Evolutionary conservation across 2,113 vertebrate genomes (phyloP).

Genomic region (Lipophrys pholis): DNA sequence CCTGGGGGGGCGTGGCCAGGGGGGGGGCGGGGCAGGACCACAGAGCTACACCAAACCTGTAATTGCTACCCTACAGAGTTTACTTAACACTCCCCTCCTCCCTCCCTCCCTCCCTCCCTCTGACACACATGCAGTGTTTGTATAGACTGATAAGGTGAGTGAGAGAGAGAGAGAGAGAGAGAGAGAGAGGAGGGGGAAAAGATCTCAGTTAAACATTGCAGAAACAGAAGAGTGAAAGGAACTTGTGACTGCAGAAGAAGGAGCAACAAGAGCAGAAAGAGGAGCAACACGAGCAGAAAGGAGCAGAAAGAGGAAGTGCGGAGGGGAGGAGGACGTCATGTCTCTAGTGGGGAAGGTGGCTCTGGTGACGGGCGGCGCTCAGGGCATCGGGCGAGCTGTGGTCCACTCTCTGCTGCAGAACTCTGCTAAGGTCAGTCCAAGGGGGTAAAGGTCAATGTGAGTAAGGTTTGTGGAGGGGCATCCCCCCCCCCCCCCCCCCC

Average conservation of each 20-base stretch:
- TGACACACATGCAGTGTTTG: conserved; percentile 47
- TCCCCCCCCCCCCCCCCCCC: too few relatives aligned
- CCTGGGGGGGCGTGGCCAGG: background rate
- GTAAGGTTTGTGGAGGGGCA: too few relatives aligned
- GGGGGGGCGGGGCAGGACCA: conserved; percentile 50
- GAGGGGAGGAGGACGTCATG: conserved; percentile 83
- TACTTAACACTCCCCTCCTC: conserved; percentile 29
- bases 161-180: conserved; percentile 2
- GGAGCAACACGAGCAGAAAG: background rate
- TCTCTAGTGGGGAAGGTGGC: conserved; percentile 92
- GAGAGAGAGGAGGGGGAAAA: conserved; percentile 22
- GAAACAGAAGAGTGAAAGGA: conserved; percentile 15
- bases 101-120: background rate
- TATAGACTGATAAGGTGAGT: conserved; percentile 58
- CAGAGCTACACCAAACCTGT: conserved; percentile 34
- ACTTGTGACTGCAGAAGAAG: conserved; percentile 1
- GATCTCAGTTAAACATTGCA: background rate
- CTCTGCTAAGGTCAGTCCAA: conserved; percentile 87
- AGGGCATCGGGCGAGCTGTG: conserved; percentile 93
- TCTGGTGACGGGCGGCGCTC: conserved; percentile 95
- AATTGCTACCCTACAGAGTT: conserved; percentile 58
- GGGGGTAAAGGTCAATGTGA: too few relatives aligned
- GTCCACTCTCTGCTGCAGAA: conserved; percentile 87
- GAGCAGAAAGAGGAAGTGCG: too few relatives aligned
- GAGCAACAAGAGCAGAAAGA: background rate